Evolutionary conservation across 2,797 vertebrate species (phyloP).

Genomic region (Sebastolobus alascanus): DNA sequence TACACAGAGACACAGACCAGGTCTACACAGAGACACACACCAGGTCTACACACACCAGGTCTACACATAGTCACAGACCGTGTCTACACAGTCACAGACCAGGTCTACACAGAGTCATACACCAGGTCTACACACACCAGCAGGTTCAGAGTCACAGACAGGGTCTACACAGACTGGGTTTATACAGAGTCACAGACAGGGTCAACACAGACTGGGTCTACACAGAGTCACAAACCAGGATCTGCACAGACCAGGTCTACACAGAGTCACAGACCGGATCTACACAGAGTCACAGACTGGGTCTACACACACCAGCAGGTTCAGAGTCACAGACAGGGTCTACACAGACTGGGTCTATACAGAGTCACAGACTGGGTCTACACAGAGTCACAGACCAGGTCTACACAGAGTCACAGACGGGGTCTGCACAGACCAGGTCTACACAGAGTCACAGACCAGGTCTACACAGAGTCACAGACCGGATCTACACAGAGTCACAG

Average conservation of each 20-base stretch:
- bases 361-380: neutral
- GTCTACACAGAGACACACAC: neutral
- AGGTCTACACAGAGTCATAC: neutral
- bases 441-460: neutral
- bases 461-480: neutral
- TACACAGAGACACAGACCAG: neutral
- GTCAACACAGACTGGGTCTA: neutral
- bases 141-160: neutral
- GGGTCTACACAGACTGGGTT: neutral
- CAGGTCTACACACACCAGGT: neutral
- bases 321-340: neutral
- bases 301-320: slow-evolving; percentile 2
- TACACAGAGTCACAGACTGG: too few species aligned
- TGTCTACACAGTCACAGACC: neutral
- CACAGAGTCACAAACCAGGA: neutral
- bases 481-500: too few species aligned
- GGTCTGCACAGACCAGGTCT: too few species aligned
- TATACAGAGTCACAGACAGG: neutral
- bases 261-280: too few species aligned
- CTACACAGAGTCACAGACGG: neutral
- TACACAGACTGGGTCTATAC: neutral
- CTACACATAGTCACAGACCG: neutral
- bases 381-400: neutral
- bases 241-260: too few species aligned
- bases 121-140: neutral